Conservation (phyloP, 2,113 vertebrate genomes). For the Ictalurus punctatus region DNA sequence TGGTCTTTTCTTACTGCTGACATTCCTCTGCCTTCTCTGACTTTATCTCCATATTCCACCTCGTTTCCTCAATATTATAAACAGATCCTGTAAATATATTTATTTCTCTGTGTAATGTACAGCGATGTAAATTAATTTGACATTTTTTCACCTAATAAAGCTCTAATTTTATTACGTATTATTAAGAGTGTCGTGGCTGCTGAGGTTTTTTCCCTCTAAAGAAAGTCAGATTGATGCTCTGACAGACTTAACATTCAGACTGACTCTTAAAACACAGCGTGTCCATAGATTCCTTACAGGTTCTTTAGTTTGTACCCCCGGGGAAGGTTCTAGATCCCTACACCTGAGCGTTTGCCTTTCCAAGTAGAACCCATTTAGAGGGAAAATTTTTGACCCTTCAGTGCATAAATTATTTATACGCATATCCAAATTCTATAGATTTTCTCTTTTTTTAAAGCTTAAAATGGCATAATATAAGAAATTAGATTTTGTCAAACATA, state of each 20-base stretch:
- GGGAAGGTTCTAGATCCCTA: neutral
- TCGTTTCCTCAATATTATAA: slow-evolving; percentile 19
- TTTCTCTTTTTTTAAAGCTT: too few species aligned
- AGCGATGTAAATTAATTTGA: slow-evolving; percentile 54
- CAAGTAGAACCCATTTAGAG: neutral
- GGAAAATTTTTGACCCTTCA: too few species aligned
- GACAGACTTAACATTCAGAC: neutral
- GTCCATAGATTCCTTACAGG: neutral
- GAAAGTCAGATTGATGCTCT: neutral
- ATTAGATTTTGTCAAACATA: too few species aligned
- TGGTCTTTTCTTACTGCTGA: neutral
- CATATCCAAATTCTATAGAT: too few species aligned
- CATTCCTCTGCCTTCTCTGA: slow-evolving; percentile 24
- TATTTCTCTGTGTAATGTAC: slow-evolving; percentile 44
- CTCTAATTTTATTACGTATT: slow-evolving; percentile 50
- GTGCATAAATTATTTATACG: too few species aligned
- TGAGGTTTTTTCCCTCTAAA: neutral
- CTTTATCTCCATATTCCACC: neutral
- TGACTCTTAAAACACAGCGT: neutral
- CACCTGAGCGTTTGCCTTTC: neutral
- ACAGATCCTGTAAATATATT: slow-evolving; percentile 55
- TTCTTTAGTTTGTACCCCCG: neutral
- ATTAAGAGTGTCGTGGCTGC: neutral
- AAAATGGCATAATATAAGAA: too few species aligned
- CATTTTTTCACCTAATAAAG: slow-evolving; percentile 51